A percentile compares a stretch with the other conserved stretches of the same genome.
Evolutionary conservation across 2,797 vertebrate genomes (phyloP).

Genomic region (Clarias laeviceps): DNA sequence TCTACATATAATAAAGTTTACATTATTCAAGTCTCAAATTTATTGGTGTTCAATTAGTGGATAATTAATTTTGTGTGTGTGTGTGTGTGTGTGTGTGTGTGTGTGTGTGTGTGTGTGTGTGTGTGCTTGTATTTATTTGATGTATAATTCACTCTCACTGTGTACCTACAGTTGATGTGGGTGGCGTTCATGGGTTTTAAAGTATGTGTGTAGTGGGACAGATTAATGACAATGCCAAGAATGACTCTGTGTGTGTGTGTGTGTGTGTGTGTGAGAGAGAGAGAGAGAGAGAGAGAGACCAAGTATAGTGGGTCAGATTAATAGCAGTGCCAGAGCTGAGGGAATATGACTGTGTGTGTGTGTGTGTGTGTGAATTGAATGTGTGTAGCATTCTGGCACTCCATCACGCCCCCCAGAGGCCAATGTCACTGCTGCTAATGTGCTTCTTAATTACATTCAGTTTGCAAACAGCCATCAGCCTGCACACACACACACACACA

Average conservation of each 20-base stretch:
- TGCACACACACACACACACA: conserved; percentile 27
- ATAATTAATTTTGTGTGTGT: not conserved
- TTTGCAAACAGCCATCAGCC: conserved; percentile 63
- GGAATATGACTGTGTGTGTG: conserved; percentile 5
- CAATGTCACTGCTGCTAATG: conserved; percentile 85
- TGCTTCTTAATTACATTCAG: conserved; percentile 88
- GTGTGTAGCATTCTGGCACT: conserved; percentile 89
- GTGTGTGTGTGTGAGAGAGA: not conserved
- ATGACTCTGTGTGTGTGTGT: not conserved
- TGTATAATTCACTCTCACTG: conserved; percentile 87
- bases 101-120: conserved; percentile 30
- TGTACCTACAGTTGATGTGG: conserved; percentile 98
- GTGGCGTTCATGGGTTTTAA: conserved; percentile 58
- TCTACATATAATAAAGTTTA: no score
- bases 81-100: conserved; percentile 25
- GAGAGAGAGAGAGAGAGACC: not conserved
- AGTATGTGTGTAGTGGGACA: conserved; percentile 10
- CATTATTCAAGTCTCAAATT: no score
- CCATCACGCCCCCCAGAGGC: conserved; percentile 88
- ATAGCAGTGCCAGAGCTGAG: conserved; percentile 7
- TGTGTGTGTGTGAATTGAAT: conserved; percentile 66
- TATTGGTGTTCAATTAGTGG: not conserved
- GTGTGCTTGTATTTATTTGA: conserved; percentile 66
- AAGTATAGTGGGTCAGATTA: conserved; percentile 27
- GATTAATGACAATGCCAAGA: conserved; percentile 22